Evolutionary conservation across 2,888 invertebrate genomes (phyloP), one percentile per base, ranked within the genome.

Genomic region (Labia minor): DNA sequence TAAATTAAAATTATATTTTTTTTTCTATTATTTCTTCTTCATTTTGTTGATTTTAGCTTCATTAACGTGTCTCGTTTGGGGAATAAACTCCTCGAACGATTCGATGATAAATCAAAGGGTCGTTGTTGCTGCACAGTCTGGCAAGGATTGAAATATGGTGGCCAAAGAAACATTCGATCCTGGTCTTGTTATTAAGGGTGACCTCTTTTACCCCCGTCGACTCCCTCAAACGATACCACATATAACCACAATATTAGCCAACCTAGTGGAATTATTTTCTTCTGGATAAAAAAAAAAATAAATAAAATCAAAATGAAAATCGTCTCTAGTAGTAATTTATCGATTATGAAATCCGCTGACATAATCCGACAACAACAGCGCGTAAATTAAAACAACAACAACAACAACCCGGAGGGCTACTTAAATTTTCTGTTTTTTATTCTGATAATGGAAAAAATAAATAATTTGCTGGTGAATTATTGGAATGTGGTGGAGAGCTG

Each of bases 371-470:
- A 49, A 49, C 49, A 49, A 26, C 26, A 26, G 26, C 49, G 49
- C 49, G 49, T 49, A 49, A 49, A 49, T 49, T 49, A 49, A 49
- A 49, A 49, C 49, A 49, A 49, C 49, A 49, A 49, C 49, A 49
- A 49, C 49, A 49, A 49, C 49, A 33, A 33, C 49, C 49, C 2
- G n/a, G 16, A 49, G 49, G 49, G 49, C 49, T 49, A 49, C 49
- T 49, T 49, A 49, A 49, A 49, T 49, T 49, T 49, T 49, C 49
- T 49, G n/a, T 49, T 49, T 49, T 49, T 49, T 49, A n/a, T 49
- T 49, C 16, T 49, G 49, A 49, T 49, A 49, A 49, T 49, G 49
- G 49, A 49, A 49, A 49, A 49, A 49, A 49, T 49, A 49, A 49
- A 49, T 49, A 49, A 49, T 49, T 49, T 49, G 49, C 49, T 49